A percentile compares a stretch with the other conserved stretches of the same genome.
These are phyloP conservation scores for Folsomia manolachei DNA, from an alignment of 2,888 invertebrate genomes.

Conservation along the genomic window DNA sequence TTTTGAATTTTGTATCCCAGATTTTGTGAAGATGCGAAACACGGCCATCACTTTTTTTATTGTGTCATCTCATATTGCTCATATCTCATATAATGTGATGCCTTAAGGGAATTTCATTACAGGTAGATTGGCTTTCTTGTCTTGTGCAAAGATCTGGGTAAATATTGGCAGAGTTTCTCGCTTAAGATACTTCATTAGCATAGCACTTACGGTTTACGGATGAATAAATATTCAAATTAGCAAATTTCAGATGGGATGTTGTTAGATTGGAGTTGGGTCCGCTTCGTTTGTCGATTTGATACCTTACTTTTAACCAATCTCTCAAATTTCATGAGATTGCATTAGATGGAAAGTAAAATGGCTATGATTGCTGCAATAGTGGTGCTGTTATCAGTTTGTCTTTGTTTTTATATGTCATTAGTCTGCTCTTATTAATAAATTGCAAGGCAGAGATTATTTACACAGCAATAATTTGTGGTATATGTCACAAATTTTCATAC, in stretches of 20 bases:
- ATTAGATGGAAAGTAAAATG: background rate
- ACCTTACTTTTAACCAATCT: background rate
- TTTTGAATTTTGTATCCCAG: background rate
- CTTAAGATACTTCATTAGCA: background rate
- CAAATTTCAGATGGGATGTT: background rate
- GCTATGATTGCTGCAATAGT: too few species aligned
- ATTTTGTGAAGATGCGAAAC: too few species aligned
- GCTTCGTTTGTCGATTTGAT: background rate
- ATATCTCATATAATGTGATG: background rate
- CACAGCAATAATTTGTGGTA: too few species aligned
- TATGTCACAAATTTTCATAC: too few species aligned
- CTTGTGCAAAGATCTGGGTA: background rate
- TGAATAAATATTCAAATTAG: background rate
- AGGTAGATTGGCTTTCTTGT: background rate
- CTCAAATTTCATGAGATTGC: background rate
- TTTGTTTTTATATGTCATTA: background rate
- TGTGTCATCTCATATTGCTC: background rate
- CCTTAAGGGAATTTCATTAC: slow-evolving; percentile 6
- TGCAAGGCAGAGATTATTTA: background rate
- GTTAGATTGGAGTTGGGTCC: background rate
- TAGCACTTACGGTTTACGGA: background rate
- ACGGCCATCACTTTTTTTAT: background rate
- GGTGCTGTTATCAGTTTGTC: too few species aligned
- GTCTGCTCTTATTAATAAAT: background rate
- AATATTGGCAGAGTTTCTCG: background rate